Conservation (phyloP, 2,113 vertebrate genomes). For the Notarius quadriscutis region DNA sequence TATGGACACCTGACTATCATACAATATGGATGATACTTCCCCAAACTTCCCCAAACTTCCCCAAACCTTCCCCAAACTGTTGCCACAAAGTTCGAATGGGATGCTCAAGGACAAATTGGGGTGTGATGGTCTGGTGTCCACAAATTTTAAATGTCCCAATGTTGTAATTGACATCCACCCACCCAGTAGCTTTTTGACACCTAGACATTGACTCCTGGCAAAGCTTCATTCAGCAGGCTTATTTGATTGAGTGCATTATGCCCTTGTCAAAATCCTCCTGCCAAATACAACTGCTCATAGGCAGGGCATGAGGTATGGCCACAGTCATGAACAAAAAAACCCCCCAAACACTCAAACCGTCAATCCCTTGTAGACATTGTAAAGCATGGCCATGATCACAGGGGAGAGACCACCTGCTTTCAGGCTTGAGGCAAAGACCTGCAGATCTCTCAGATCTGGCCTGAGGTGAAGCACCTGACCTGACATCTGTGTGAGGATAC, state of each 20-base stretch:
- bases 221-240: neutral
- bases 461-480: conserved; percentile 21
- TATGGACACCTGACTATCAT: neutral
- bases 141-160: neutral
- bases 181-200: neutral
- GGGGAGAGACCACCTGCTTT: conserved; percentile 10
- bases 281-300: neutral
- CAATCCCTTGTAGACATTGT: neutral
- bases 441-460: conserved; percentile 5
- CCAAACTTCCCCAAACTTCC: neutral
- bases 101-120: neutral
- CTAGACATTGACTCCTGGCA: neutral
- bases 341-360: neutral
- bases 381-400: neutral
- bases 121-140: neutral
- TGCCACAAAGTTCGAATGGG: neutral
- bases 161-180: neutral
- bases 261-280: neutral
- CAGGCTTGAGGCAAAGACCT: conserved; percentile 5
- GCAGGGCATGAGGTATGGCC: neutral
- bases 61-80: neutral
- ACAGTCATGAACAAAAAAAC: neutral
- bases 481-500: neutral
- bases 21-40: neutral
- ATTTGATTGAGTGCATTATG: neutral